Evolutionary conservation across 2,797 vertebrate genomes (phyloP), one percentile per base, ranked within the genome.

Genomic region (Amphiprion clarkii): DNA sequence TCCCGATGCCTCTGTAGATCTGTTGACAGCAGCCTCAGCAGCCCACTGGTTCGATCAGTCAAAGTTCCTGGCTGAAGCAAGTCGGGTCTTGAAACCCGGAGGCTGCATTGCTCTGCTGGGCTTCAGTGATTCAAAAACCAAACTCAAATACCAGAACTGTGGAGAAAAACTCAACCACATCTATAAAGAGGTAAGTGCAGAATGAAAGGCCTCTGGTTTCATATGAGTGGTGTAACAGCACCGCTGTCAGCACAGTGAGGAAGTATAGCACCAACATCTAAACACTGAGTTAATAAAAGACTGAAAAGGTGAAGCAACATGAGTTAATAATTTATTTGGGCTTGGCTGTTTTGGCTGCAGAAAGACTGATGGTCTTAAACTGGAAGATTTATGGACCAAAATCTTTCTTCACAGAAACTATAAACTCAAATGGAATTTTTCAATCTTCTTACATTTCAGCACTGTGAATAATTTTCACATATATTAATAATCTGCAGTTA

Each of bases 11-110:
- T 94, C 93, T 1, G 94, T 95, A 2, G 94, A 95, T 76, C 54
- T 95, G 81, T 51, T 95, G 74, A 92, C 90, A 1, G 94, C 93
- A 16, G 82, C 89, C 0, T 80, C 91, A 10, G 94, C 94, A 0
- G 94, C 92, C n/a, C 94, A 95, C 76, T 95, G 94, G 92, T 95
- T 95, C 44, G 81, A 95, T 60, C 56, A 54, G 53, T 49, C 78
- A 0, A 79, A 25, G 65, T 95, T 95, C 71, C 52, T 94, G 58
- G 72, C 74, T 6, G 95, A 95, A 51, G 93, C 91, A 2, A 33
- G 3, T 21, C 89, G 94, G 58, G 91, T 94, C 23, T 84, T 95
- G 72, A 94, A 94, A 60, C 92, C 93, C 2, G 8, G 29, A 1
- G 95, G 95, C 25, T 95, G 94, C 59, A 52, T 95, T 2, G 93